phyloP scores from a whole-genome alignment of 2,113 vertebrate genomes.

The Lethenteron reissneri region DNA sequence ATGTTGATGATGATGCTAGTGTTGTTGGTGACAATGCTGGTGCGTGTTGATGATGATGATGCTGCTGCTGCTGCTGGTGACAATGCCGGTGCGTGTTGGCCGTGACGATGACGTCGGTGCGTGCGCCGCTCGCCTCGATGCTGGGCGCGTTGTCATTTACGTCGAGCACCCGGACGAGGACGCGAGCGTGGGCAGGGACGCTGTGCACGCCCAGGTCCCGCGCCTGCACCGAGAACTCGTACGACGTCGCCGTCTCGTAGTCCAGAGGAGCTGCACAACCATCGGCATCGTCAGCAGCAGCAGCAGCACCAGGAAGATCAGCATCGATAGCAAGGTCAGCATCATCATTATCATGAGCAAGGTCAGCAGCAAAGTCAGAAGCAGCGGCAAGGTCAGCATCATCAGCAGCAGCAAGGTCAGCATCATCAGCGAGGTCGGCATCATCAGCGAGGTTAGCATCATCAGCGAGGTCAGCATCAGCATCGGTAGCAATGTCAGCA shows the following conservation, averaged over 20 bases:
- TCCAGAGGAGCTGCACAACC: constrained; percentile 31
- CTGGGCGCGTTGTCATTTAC: constrained; percentile 88
- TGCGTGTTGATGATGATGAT: background rate
- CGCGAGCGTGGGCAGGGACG: constrained; percentile 91
- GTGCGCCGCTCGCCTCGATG: constrained; percentile 78
- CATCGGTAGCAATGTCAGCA: no score
- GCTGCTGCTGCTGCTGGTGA: background rate
- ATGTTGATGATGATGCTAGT: background rate
- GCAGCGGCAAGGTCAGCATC: no score
- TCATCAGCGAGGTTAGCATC: no score
- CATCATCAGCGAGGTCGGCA: no score
- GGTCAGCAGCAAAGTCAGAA: no score
- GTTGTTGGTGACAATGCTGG: background rate
- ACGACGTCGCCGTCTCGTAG: constrained; percentile 64
- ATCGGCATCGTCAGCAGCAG: no score
- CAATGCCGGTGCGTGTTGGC: background rate
- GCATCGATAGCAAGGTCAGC: no score
- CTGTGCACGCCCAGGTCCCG: constrained; percentile 86
- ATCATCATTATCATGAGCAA: no score
- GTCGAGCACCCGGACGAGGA: constrained; percentile 76
- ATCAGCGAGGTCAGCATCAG: no score
- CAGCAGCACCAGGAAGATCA: no score
- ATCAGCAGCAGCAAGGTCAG: no score
- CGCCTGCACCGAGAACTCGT: constrained; percentile 85
- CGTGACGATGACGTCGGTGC: background rate